A percentile compares a stretch with the other conserved stretches of the same genome.
phyloP scores from a whole-genome alignment of 2,113 vertebrate species.

The Rhea americana region DNA sequence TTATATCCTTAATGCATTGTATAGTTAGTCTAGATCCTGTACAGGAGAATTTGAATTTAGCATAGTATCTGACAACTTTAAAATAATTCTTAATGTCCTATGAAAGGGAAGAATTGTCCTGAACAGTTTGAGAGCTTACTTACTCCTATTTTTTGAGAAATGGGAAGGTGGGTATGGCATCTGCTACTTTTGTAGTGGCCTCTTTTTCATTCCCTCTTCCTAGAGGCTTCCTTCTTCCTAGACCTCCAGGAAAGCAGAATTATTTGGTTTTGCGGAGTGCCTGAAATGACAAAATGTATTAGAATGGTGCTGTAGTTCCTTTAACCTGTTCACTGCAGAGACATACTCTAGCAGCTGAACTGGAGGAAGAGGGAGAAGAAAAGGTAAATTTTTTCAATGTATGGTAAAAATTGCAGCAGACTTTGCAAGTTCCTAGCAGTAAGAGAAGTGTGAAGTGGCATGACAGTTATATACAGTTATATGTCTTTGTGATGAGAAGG shows the following conservation, averaged over 20 bases:
- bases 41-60: neutral
- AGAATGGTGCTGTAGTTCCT: neutral
- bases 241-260: neutral
- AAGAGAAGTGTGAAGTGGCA: neutral
- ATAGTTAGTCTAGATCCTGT: neutral
- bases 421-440: neutral
- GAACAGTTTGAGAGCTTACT: neutral
- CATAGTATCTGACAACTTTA: neutral
- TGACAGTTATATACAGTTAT: neutral
- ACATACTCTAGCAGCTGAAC: neutral
- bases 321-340: neutral
- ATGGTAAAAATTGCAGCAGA: neutral
- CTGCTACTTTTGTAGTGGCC: neutral
- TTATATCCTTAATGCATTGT: neutral
- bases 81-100: neutral
- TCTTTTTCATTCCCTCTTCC: neutral
- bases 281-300: neutral
- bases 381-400: neutral
- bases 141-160: neutral
- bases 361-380: neutral
- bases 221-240: neutral
- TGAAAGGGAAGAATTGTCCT: neutral
- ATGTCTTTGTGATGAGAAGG: neutral
- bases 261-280: neutral
- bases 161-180: neutral